Conservation (phyloP, 2,113 vertebrate genomes). For the Mixornis gularis region DNA sequence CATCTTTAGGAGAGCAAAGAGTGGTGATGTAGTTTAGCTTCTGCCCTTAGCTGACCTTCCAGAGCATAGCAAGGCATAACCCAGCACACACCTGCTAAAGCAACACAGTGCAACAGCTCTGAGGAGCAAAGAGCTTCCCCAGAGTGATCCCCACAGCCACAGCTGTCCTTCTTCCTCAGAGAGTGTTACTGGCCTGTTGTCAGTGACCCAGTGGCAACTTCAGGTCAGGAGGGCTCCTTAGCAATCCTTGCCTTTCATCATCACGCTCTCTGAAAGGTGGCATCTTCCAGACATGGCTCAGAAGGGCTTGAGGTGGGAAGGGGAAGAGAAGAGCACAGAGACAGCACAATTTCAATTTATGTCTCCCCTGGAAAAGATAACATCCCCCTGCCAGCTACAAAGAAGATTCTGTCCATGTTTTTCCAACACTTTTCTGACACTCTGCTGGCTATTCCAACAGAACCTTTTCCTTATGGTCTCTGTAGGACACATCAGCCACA, state of each 20-base stretch:
- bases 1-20: background rate
- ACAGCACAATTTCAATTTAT: background rate
- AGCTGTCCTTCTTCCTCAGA: background rate
- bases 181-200: background rate
- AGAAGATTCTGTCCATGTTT: background rate
- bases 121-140: background rate
- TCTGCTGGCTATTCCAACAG: background rate
- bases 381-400: background rate
- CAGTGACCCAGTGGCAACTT: background rate
- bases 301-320: background rate
- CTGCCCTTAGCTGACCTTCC: background rate
- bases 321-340: background rate
- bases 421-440: background rate
- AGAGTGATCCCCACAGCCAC: rapidly evolving
- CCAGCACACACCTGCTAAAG: background rate
- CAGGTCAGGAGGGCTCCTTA: background rate
- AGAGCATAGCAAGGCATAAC: background rate
- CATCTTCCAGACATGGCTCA: background rate
- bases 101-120: background rate
- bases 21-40: background rate
- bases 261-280: background rate
- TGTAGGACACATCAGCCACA: background rate
- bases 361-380: background rate
- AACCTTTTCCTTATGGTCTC: background rate
- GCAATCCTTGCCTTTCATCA: background rate